Conservation (phyloP, 2,888 invertebrate species). For the Apoda limacodes region DNA sequence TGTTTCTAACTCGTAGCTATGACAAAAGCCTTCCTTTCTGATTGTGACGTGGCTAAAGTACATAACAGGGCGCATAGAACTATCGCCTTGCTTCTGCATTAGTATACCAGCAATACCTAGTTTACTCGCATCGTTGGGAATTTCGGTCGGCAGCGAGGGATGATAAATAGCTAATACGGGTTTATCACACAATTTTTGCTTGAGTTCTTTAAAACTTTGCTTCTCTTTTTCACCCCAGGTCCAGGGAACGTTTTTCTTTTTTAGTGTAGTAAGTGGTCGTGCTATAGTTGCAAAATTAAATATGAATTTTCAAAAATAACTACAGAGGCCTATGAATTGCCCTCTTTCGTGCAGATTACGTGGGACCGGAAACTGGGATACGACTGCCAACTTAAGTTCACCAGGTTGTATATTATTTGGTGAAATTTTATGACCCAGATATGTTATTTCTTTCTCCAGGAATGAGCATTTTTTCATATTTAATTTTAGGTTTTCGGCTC, state of each 20-base stretch:
- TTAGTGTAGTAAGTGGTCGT: conserved; percentile 19
- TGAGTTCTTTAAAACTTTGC: conserved; percentile 16
- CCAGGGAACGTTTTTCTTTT: conserved; percentile 21
- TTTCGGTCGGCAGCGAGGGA: conserved; percentile 16
- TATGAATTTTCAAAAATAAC: conserved; percentile 27
- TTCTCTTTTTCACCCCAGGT: conserved; percentile 15
- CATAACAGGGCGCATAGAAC: conserved; percentile 20
- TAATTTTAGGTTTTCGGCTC: conserved; percentile 18
- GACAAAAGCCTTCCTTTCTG: conserved; percentile 23
- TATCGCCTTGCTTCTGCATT: conserved; percentile 21
- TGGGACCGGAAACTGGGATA: conserved; percentile 19
- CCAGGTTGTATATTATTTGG: conserved; percentile 18
- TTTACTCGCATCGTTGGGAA: conserved; percentile 26
- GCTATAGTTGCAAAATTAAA: conserved; percentile 22
- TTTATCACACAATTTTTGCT: conserved; percentile 13
- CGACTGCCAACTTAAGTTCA: conserved; percentile 16
- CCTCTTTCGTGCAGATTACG: conserved; percentile 21
- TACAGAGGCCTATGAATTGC: conserved; percentile 23
- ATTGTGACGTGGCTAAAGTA: conserved; percentile 26
- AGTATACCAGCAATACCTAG: conserved; percentile 25
- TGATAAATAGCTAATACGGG: conserved; percentile 25
- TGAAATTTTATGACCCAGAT: conserved; percentile 22
- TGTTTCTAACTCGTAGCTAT: conserved; percentile 33
- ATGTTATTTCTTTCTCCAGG: conserved; percentile 18
- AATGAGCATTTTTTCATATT: conserved; percentile 23